Evolutionary conservation across 2,888 invertebrate species (phyloP).

Genomic region (Artemia sinica): DNA sequence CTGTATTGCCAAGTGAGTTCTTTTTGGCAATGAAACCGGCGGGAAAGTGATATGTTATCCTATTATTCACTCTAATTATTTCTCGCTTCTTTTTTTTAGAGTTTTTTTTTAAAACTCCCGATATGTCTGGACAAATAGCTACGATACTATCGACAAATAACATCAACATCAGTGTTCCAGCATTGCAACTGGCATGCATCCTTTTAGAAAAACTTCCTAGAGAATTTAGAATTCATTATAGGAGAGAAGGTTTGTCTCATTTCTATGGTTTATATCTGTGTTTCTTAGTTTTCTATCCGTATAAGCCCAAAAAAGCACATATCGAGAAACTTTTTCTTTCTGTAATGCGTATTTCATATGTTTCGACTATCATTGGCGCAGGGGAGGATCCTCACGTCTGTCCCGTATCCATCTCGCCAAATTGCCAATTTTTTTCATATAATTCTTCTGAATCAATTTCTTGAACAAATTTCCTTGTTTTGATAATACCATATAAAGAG

Average conservation of each 20-base stretch:
- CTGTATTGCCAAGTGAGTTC: too few relatives aligned
- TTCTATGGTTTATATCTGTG: neutral
- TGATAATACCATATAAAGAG: too few relatives aligned
- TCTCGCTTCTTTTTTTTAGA: slow-evolving; percentile 29
- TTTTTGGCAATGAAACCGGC: too few relatives aligned
- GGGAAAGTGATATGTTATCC: too few relatives aligned
- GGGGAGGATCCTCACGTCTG: slow-evolving; percentile 25
- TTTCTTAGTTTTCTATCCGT: neutral
- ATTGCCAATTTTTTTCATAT: too few relatives aligned
- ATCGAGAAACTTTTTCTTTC: neutral
- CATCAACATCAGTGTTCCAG: slow-evolving; percentile 86
- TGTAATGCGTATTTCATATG: slow-evolving; percentile 27
- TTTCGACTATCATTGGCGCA: slow-evolving; percentile 27
- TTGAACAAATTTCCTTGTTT: too few relatives aligned
- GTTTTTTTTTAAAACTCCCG: slow-evolving; percentile 46
- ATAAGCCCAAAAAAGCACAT: neutral
- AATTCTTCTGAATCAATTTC: too few relatives aligned
- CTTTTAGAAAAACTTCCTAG: slow-evolving; percentile 90
- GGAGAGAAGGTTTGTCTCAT: slow-evolving; percentile 56
- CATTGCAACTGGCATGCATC: slow-evolving; percentile 89
- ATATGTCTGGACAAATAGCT: slow-evolving; percentile 88
- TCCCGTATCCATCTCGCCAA: too few relatives aligned
- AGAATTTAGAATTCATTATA: slow-evolving; percentile 84
- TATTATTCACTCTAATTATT: neutral
- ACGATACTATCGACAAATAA: slow-evolving; percentile 97